These are phyloP conservation scores for Hapalemur alaotrensis DNA, from an alignment of 2,797 vertebrate genomes.

Conservation along the genomic window DNA sequence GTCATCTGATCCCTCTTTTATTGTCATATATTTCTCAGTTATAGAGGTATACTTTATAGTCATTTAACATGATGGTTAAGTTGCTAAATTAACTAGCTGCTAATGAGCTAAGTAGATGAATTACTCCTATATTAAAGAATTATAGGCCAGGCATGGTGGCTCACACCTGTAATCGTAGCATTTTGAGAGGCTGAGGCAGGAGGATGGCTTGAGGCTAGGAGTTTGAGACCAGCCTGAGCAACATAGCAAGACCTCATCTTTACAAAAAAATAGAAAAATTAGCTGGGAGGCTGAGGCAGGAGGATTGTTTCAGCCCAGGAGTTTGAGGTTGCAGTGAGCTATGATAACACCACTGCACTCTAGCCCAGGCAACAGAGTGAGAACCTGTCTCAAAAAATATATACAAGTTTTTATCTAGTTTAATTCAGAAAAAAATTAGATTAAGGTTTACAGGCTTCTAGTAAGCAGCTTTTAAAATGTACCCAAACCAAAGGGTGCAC, in stretches of 20 bases:
- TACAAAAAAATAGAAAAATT: background rate
- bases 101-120: constrained; percentile 35
- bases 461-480: constrained; percentile 2
- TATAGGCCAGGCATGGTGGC: background rate
- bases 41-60: background rate
- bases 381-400: background rate
- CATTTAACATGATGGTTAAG: constrained; percentile 39
- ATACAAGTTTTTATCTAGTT: background rate
- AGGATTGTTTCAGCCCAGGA: background rate
- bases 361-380: background rate
- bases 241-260: background rate
- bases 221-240: background rate
- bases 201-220: background rate
- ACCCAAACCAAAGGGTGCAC: background rate
- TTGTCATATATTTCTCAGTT: background rate
- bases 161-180: background rate
- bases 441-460: constrained; percentile 6
- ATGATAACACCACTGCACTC: background rate
- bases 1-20: background rate
- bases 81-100: constrained; percentile 30
- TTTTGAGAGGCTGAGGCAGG: background rate
- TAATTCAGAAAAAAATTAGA: constrained; percentile 30
- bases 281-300: too few species aligned
- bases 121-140: constrained; percentile 4
- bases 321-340: background rate